Base-by-base conservation (phyloP, 2,888 invertebrate genomes). In the Drosophila neonasuta region DNA sequence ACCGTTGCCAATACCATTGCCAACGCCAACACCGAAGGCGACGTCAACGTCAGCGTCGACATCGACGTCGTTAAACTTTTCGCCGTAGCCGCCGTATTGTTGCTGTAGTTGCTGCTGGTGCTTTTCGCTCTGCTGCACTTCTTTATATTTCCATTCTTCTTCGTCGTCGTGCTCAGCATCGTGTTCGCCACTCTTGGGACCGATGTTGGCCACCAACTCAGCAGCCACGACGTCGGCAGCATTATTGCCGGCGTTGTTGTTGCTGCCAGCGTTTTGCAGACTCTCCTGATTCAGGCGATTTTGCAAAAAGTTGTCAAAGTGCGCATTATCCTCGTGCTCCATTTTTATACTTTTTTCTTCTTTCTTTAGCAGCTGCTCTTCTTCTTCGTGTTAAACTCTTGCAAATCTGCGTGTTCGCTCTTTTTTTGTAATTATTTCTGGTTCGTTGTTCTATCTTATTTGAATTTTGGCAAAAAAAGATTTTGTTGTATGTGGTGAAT, bases 111-210 rank as follows among this genome's bases (percentile, higher is more conserved):
- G 45, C 32, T 70, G 70, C 68, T 79, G 77, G 41, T 78, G 87
- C 82, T 91, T 90, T 81, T 91, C 90, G 82, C 89, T 89, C 83
- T 93, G 93, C 82, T 93, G 93, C 88, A 93, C 93, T 89, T 94
- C 93, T 80, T 93, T 94, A 90, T 96, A 96, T 91, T 96, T 96
- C 96, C 96, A 96, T 94, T 96, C 96, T 94, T 96, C 96, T 91
- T 96, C 96, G 79, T 89, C 89, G 48, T 88, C 88, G 61, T 79
- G 70, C 64, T 70, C 68, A 8, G 46, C 79, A 69, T 84, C 85
- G 69, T 79, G 75, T 62, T 87, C 87, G 4, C 84, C 89, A 68
- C 83, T 83, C 76, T 89, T 89, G 63, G 78, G 71, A 48, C 80
- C 78, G 71, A 82, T 71, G 74, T 64, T 81, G 56, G 72, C 76